phyloP scores from a whole-genome alignment of 2,797 vertebrate species.

The Geotrypetes seraphini region DNA sequence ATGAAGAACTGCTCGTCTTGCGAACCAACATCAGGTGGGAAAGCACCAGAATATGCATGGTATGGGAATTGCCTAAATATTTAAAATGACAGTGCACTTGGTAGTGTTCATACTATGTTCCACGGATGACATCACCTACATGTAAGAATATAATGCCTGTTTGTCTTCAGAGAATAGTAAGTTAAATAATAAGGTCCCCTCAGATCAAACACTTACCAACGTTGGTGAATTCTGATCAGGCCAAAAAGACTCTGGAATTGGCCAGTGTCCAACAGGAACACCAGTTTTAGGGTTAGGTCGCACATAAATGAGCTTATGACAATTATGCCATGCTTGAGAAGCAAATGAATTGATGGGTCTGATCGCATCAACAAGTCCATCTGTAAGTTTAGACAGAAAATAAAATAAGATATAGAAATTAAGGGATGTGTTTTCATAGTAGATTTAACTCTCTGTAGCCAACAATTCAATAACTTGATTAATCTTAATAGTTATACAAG shows the following conservation, averaged over 20 bases:
- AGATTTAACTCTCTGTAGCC: conserved; percentile 1
- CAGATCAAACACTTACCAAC: conserved; percentile 91
- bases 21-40: too few relatives aligned
- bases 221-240: conserved; percentile 94
- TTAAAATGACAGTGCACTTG: too few relatives aligned
- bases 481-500: too few relatives aligned
- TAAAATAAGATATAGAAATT: conserved; percentile 13
- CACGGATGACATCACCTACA: too few relatives aligned
- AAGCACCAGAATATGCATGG: too few relatives aligned
- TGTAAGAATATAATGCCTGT: too few relatives aligned
- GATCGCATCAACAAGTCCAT: conserved; percentile 67
- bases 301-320: conserved; percentile 96
- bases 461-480: neutral
- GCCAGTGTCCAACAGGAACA: conserved; percentile 94
- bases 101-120: too few relatives aligned
- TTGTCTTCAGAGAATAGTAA: too few relatives aligned
- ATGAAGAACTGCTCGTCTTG: too few relatives aligned
- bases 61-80: too few relatives aligned
- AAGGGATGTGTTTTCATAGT: conserved; percentile 4
- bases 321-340: conserved; percentile 87
- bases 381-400: conserved; percentile 54
- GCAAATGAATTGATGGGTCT: conserved; percentile 69
- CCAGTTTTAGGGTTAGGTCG: conserved; percentile 93
- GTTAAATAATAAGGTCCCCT: too few relatives aligned
- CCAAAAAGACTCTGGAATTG: conserved; percentile 96